phyloP scores from a whole-genome alignment of 2,797 vertebrate species.

The Benthosema pterotum region DNA sequence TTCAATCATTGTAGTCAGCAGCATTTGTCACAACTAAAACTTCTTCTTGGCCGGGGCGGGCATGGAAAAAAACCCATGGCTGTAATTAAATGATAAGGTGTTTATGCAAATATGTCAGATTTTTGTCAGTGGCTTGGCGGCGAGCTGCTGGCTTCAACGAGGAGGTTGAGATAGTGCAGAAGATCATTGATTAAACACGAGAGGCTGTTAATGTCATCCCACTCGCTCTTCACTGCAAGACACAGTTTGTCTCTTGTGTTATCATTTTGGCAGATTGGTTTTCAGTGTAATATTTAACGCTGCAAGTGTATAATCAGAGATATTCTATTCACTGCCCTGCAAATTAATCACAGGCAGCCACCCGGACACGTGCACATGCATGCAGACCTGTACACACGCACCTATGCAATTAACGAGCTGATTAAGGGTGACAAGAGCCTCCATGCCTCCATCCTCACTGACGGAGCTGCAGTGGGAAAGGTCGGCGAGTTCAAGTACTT shows the following conservation, averaged over 20 bases:
- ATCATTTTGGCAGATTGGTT: constrained; percentile 66
- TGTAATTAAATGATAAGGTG: constrained; percentile 79
- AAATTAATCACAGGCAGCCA: not conserved
- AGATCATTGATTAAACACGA: constrained; percentile 66
- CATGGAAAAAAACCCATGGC: constrained; percentile 65
- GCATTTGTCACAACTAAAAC: constrained; percentile 44
- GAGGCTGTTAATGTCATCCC: constrained; percentile 60
- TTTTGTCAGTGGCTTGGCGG: constrained; percentile 54
- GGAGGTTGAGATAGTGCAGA: constrained; percentile 53
- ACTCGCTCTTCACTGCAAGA: constrained; percentile 63
- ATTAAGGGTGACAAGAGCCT: no score
- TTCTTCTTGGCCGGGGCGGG: constrained; percentile 42
- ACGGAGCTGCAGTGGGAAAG: no score
- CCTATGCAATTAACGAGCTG: not conserved
- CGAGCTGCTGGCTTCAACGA: constrained; percentile 62
- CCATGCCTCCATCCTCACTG: no score
- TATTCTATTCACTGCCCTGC: constrained; percentile 35
- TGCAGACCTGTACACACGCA: constrained; percentile 1
- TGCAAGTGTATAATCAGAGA: constrained; percentile 65
- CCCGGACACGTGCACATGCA: not conserved
- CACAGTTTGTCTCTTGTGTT: constrained; percentile 59
- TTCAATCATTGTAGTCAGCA: constrained; percentile 55
- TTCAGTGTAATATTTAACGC: constrained; percentile 58
- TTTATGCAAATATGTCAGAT: constrained; percentile 76
- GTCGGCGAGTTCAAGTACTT: no score